Base-by-base conservation (phyloP, 30 jellyfish, hydroid and myxozoan genomes). In the Pseudorhiza aurosa region DNA sequence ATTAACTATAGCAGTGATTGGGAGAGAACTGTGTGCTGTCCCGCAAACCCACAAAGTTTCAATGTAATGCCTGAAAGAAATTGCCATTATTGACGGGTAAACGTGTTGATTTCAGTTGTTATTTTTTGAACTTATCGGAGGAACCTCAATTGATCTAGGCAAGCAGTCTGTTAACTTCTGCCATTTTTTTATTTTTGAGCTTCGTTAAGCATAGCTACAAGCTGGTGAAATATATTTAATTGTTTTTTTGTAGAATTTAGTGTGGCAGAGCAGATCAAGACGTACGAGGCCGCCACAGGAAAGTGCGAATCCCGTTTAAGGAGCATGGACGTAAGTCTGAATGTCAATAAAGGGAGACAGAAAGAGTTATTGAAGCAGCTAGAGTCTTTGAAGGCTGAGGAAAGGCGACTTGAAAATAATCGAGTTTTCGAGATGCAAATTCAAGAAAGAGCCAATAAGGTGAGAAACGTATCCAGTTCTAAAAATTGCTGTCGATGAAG, bases 371-470 rank as follows among this genome's bases (percentile, higher is more conserved):
- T 35, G 71, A 67, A 57, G 73, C 78, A 81, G 37, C 67, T 81
- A 14, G 78, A 67, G 1, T 65, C 14, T 1, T 32, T 81, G 37
- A 56, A 56, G 57, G 36, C 33, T 0, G 92, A 81, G 35, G 92
- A 81, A 42, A 29, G 24, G 12, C 22, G 63, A 39, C 36, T 81
- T 44, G 29, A 55, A 42, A 57, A 81, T 25, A 68, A 65, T 19
- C 50, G 72, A 27, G 56, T 19, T 21, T 42, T 81, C 44, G 85
- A 81, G 40, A 27, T 1, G 18, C 68, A 81, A 57, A 85, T 81
- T 11, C 92, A 81, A 57, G 59, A 81, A 12, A 55, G 78, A 50
- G 92, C 92, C 7, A 33, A 62, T 4, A 45, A 81, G 65, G 92
- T 81, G 32, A 50, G 60, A n/a, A n/a, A n/a, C n/a, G n/a, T n/a